phyloP scores from a whole-genome alignment of 2,888 invertebrate species.

The Drosophila nr. perissopoda region DNA sequence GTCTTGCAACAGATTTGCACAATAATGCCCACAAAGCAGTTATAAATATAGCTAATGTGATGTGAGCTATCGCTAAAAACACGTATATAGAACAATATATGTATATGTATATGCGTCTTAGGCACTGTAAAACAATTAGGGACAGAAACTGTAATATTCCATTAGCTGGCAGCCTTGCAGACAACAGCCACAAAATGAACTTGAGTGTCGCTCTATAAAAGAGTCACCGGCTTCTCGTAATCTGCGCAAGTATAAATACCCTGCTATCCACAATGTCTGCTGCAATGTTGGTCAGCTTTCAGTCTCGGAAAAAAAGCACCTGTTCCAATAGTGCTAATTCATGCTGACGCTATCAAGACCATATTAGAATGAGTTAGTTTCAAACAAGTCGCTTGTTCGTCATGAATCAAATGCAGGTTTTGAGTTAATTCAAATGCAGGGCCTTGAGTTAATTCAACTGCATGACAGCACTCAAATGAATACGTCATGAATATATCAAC shows the following conservation, averaged over 20 bases:
- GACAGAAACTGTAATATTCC: conserved; percentile 43
- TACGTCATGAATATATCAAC: not conserved
- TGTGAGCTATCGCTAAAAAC: not conserved
- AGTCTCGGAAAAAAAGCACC: conserved; percentile 29
- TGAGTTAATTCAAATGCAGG: conserved; percentile 18
- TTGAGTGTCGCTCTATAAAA: conserved; percentile 7
- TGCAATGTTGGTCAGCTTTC: conserved; percentile 5
- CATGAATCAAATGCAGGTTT: conserved; percentile 57
- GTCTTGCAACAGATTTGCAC: conserved; percentile 18
- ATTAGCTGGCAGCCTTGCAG: conserved; percentile 17
- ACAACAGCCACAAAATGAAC: not conserved
- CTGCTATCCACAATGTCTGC: conserved; percentile 67
- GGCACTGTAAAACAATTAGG: conserved; percentile 28
- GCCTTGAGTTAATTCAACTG: conserved; percentile 10
- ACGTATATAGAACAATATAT: conserved; percentile 5
- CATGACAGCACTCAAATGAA: not conserved
- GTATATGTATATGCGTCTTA: not conserved
- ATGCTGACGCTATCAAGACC: conserved; percentile 60
- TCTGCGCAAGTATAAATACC: conserved; percentile 58
- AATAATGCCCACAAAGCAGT: not conserved
- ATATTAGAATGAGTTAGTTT: conserved; percentile 8
- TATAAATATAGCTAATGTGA: conserved; percentile 2
- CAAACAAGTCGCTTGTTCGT: conserved; percentile 25
- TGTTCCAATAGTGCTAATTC: conserved; percentile 45
- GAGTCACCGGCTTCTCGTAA: conserved; percentile 12